phyloP scores from a whole-genome alignment of 2,888 invertebrate species.

The Drosophila rellima region DNA sequence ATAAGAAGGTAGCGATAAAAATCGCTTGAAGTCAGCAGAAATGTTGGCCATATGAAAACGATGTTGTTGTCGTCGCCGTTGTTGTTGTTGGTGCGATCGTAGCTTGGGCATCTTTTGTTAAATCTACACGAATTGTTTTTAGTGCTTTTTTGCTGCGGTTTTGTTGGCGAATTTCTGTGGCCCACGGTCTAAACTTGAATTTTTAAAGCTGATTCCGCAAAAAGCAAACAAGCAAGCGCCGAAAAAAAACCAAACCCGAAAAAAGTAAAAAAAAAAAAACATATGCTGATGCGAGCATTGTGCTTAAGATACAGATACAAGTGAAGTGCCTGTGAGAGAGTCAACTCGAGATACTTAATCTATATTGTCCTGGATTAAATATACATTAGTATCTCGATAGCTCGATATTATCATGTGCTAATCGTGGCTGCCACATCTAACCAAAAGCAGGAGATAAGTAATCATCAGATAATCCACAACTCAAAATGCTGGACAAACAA shows the following conservation, averaged over 20 bases:
- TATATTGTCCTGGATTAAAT: constrained; percentile 85
- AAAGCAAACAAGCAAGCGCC: constrained; percentile 38
- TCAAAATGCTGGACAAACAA: constrained; percentile 82
- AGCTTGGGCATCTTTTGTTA: constrained; percentile 54
- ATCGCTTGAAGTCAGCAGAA: constrained; percentile 54
- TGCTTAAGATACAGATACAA: constrained; percentile 37
- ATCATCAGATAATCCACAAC: constrained; percentile 3
- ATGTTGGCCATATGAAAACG: constrained; percentile 39
- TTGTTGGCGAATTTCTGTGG: constrained; percentile 48
- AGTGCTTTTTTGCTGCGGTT: constrained; percentile 49
- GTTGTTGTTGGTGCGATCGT: constrained; percentile 40
- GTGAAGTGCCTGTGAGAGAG: constrained; percentile 44
- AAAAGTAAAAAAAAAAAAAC: constrained; percentile 36
- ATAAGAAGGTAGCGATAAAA: constrained; percentile 56
- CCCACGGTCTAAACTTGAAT: constrained; percentile 78
- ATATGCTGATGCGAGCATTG: constrained; percentile 55
- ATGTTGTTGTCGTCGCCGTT: constrained; percentile 25
- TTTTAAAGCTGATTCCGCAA: constrained; percentile 79
- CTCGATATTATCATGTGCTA: constrained; percentile 40
- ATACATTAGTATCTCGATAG: constrained; percentile 80
- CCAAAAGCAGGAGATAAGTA: background rate
- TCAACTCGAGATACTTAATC: constrained; percentile 78
- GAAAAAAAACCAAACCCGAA: constrained; percentile 29
- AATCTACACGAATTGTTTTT: constrained; percentile 59
- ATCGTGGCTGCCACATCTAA: background rate